Percentiles rank a stretch among this genome's conserved stretches.
Conservation (phyloP, 2,113 vertebrate species). For the Procavia capensis region DNA sequence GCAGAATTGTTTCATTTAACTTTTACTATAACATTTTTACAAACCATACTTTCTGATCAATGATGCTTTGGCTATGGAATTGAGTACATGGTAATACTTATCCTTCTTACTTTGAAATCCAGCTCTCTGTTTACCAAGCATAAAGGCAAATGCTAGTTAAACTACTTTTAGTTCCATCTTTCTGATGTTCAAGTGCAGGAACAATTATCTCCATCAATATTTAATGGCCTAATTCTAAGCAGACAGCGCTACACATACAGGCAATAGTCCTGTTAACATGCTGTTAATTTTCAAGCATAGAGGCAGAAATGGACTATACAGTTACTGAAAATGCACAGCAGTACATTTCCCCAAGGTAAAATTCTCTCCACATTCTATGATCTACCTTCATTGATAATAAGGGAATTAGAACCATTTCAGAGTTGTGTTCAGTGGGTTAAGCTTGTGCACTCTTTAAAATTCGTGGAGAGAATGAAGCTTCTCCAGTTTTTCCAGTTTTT, state of each 20-base stretch:
- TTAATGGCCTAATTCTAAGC: conserved; percentile 84
- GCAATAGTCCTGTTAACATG: conserved; percentile 82
- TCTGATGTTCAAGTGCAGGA: conserved; percentile 82
- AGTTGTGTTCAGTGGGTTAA: conserved; percentile 81
- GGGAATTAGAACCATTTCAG: conserved; percentile 78
- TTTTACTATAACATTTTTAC: conserved; percentile 80
- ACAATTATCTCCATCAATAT: conserved; percentile 84
- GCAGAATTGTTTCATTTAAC: conserved; percentile 69
- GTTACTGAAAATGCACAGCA: conserved; percentile 83
- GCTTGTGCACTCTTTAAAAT: conserved; percentile 68
- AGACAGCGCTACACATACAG: conserved; percentile 77
- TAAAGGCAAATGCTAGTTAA: conserved; percentile 82
- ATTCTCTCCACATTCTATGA: conserved; percentile 76
- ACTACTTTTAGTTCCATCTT: conserved; percentile 80
- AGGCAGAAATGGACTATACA: conserved; percentile 83
- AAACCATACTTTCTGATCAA: conserved; percentile 78
- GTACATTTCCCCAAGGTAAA: conserved; percentile 83
- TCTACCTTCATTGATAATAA: conserved; percentile 80
- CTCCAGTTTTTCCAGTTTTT: conserved; percentile 51
- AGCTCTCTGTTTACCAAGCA: conserved; percentile 82
- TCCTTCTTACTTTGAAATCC: conserved; percentile 72
- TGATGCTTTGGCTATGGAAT: conserved; percentile 78
- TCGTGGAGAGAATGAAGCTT: conserved; percentile 66
- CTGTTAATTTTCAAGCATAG: conserved; percentile 84
- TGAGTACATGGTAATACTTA: conserved; percentile 61